Conservation (phyloP, 2,113 vertebrate genomes). For the Colaptes auratus region DNA sequence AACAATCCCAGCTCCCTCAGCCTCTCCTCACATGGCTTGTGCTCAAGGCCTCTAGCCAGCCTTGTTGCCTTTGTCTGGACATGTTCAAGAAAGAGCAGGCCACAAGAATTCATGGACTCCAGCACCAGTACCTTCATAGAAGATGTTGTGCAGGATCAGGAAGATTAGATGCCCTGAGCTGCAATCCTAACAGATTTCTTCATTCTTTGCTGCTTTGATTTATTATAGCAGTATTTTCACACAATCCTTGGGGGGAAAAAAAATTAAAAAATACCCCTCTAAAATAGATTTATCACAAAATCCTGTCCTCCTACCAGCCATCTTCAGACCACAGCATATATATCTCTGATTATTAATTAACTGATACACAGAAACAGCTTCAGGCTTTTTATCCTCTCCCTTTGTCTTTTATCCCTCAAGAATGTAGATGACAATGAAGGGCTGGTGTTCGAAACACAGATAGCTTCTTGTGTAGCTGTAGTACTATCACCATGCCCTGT, state of each 20-base stretch:
- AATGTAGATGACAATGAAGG: not conserved
- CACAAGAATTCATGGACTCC: not conserved
- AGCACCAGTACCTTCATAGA: not conserved
- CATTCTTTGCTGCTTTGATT: constrained; percentile 44
- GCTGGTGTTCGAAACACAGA: not conserved
- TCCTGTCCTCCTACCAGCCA: constrained; percentile 60
- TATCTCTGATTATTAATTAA: constrained; percentile 70
- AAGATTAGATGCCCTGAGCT: not conserved
- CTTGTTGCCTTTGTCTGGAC: too few species aligned
- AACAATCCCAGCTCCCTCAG: too few species aligned
- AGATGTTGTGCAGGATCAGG: not conserved
- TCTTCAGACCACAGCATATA: constrained; percentile 39
- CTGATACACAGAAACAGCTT: constrained; percentile 16
- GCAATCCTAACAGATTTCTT: constrained; percentile 13
- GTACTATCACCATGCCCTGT: not conserved
- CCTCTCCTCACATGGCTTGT: too few species aligned
- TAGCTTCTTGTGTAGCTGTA: not conserved
- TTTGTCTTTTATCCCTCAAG: constrained; percentile 37
- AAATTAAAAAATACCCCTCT: not conserved
- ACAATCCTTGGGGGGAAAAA: not conserved
- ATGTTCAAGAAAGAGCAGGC: not conserved
- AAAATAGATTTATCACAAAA: constrained; percentile 70
- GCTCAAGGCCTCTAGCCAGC: too few species aligned
- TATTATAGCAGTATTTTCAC: constrained; percentile 48
- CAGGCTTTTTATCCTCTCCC: constrained; percentile 48